Base-by-base conservation (phyloP, 1,140 invertebrate genomes). In the Temnothorax longispinosus region DNA sequence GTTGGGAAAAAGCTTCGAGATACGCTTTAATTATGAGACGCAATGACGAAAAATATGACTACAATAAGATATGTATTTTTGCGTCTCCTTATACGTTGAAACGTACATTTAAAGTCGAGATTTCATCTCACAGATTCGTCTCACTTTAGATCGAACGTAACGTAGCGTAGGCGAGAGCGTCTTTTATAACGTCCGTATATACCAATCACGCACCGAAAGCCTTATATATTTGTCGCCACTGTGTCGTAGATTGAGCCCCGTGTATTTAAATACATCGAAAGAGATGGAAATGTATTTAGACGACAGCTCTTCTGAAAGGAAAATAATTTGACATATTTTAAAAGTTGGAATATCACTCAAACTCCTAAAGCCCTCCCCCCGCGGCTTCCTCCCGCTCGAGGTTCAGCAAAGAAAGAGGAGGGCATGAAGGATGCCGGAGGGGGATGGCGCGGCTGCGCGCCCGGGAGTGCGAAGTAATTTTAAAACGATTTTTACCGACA, bases 261-360 rank as follows among this genome's bases (percentile, higher is more conserved):
- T 86, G 88, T 93, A 92, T 93, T 93, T 93, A 90, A 93, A 92
- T 93, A 93, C 92, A 93, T 88, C 77, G 87, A 65, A 81, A 88
- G 86, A 76, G 87, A 91, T 90, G 90, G 88, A 93, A 92, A 91
- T 90, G 92, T 93, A 93, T 93, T 92, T 92, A 93, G 90, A 78
- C 88, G 88, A 90, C 88, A 88, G 90, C 80, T 87, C 76, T 89
- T 88, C 87, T 93, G 89, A 93, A 89, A 92, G 90, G 91, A 90
- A 94, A 94, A 93, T 93, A 94, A 94, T 94, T 94, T 93, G 93
- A 94, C 93, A 94, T 94, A 94, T 94, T 94, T 94, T 94, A 93
- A 93, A 92, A 93, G 93, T 93, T 92, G 89, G 92, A 94, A 93
- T 94, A 93, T 92, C 92, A 91, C 89, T 91, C 86, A 88, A 94